These are phyloP conservation scores for Orchesellides sinensis DNA, from an alignment of 2,888 invertebrate species.

Conservation along the genomic window DNA sequence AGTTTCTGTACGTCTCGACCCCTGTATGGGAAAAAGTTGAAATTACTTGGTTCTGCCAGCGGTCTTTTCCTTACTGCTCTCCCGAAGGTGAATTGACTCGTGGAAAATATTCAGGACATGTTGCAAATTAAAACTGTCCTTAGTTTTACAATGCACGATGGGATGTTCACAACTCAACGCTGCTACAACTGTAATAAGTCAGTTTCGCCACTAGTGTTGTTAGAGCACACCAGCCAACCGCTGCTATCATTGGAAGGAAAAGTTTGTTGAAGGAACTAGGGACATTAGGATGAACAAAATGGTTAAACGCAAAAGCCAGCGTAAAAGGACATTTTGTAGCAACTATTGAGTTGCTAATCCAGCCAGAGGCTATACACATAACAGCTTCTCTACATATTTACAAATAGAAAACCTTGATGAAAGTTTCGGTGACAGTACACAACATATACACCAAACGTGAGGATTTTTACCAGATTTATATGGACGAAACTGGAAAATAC, in stretches of 20 bases:
- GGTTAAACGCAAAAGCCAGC: neutral
- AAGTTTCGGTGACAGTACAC: too few relatives aligned
- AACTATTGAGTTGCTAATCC: slow-evolving; percentile 2
- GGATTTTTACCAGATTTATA: too few relatives aligned
- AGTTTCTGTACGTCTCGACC: slow-evolving; percentile 55
- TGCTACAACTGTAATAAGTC: slow-evolving; percentile 23
- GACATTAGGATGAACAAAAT: neutral
- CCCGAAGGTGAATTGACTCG: slow-evolving; percentile 58
- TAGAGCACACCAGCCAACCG: neutral
- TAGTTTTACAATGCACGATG: slow-evolving; percentile 62
- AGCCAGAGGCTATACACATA: neutral
- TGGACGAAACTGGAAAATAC: too few relatives aligned
- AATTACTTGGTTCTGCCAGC: slow-evolving; percentile 59
- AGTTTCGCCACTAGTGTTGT: neutral
- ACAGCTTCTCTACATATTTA: too few relatives aligned
- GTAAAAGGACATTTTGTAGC: neutral
- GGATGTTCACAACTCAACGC: slow-evolving; percentile 53
- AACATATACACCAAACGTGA: too few relatives aligned
- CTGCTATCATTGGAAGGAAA: neutral
- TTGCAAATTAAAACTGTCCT: slow-evolving; percentile 66
- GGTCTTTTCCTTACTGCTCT: slow-evolving; percentile 15
- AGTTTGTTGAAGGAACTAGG: neutral
- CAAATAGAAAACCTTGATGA: neutral
- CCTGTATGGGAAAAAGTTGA: slow-evolving; percentile 60
- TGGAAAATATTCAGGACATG: slow-evolving; percentile 65